Evolutionary conservation across 2,888 invertebrate species (phyloP), one percentile per base, ranked within the genome.

Genomic region (Drosophila limbata): DNA sequence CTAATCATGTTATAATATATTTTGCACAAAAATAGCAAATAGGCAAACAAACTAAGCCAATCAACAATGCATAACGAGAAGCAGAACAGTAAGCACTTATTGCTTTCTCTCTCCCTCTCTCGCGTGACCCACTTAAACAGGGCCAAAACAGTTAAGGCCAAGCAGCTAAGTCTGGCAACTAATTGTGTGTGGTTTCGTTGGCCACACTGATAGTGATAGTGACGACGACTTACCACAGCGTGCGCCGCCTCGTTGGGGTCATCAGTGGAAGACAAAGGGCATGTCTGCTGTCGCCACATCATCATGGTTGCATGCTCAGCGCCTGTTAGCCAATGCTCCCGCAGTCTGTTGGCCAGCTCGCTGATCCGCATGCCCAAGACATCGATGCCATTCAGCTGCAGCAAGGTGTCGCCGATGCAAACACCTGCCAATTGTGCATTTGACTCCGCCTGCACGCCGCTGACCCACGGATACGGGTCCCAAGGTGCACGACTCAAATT

Each of bases 381-480:
- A 85, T 92, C 93, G 55, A 75, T 79, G 35, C 91, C 91, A 53
- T 92, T 92, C 4, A 92, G 93, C 87, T 95, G 95, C 21, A 96
- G 92, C 48, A 96, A 88, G 73, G 96, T 96, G 90, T 96, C 96
- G 0, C 96, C 96, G 6, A 94, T 93, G 83, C 94, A 94, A 52
- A 96, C 90, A 0, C 96, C 96, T 0, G 95, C 95, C 0, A 88
- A 63, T 57, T 95, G 94, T 0, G 96, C 96, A 69, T 94, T 93
- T 0, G 95, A 95, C 2, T 93, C 94, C 0, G 92, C 90, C 37
- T 95, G 95, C 42, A 96, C 95, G 59, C 94, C 94, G 90, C 93
- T 93, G 73, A 96, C 95, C 96, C 96, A 96, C 1, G 96, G 96
- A 92, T 96, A 96, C 0, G 96, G 96, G 90, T 96, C 96, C 96